Base-by-base conservation (phyloP, 1,140 invertebrate species). In the Orchesella cincta region DNA sequence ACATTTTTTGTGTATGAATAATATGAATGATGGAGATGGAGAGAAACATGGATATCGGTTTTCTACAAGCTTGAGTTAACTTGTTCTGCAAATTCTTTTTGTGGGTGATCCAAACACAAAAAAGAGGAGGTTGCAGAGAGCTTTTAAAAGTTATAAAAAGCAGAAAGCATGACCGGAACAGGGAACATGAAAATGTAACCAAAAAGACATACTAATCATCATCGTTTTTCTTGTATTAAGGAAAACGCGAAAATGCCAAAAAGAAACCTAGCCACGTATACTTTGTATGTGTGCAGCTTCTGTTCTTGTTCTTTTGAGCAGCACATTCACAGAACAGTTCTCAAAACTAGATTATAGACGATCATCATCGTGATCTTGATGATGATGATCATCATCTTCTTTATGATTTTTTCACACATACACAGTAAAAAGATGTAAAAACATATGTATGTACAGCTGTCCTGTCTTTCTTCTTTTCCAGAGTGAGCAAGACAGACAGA, bases 381-480 rank as follows among this genome's bases (percentile, higher is more conserved):
- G 12, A 57, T 57, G 39, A 46, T 46, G 39, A 57, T 23, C 12
- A 57, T 26, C 54, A 57, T n/a, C n/a, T n/a, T n/a, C n/a, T n/a
- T n/a, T n/a, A n/a, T n/a, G n/a, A n/a, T n/a, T n/a, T n/a, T n/a
- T n/a, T n/a, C n/a, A n/a, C n/a, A 14, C 54, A 57, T 26, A 23
- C 3, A 26, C 54, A 12, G 26, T 23, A 57, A 16, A 57, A 57
- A 8, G 23, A 3, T 23, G 26, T 16, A n/a, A 57, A 57, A 57
- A 16, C 54, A 57, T 23, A 31, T 67, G 62, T 67, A 67, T 67
- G 62, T 67, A 67, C 62, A 67, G 62, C 62, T 67, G 62, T n/a
- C 62, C 33, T 67, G 62, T 67, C 29, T 67, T 12, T 46, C 20
- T 46, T 46, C n/a, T n/a, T 57, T 57, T 57, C 26, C 62, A 67